These are phyloP conservation scores for Myzus persicae DNA, from an alignment of 1,140 invertebrate genomes.

Conservation along the genomic window DNA sequence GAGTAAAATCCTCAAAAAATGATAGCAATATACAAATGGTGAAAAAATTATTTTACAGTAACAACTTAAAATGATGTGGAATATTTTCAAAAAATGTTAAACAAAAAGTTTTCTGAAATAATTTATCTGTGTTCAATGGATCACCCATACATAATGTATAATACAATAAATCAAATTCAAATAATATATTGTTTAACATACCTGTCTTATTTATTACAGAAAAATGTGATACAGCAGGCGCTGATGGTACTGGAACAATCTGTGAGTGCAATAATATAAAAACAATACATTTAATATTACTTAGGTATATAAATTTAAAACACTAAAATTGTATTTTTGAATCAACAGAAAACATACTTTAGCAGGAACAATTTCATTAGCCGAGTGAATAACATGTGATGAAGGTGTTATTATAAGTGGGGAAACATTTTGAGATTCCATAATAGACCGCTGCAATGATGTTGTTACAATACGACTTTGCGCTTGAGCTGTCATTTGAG, in stretches of 20 bases:
- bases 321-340: not conserved
- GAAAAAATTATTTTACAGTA: no score
- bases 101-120: no score
- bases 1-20: not conserved
- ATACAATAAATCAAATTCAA: no score
- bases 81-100: no score
- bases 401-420: constrained; percentile 42
- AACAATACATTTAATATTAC: not conserved
- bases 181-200: not conserved
- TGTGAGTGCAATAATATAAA: not conserved
- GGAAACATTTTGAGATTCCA: constrained; percentile 47
- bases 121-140: no score
- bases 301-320: not conserved
- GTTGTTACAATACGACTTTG: not conserved
- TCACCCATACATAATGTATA: no score
- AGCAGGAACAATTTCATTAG: constrained; percentile 35
- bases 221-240: constrained; percentile 12
- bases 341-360: constrained; percentile 22
- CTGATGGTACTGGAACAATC: constrained; percentile 14
- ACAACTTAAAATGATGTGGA: no score
- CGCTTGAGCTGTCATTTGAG: not conserved
- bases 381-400: constrained; percentile 17
- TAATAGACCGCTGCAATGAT: constrained; percentile 21
- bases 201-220: constrained; percentile 46
- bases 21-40: no score